phyloP scores from a whole-genome alignment of 2,888 invertebrate species.

The Caenorhabditis becei region DNA sequence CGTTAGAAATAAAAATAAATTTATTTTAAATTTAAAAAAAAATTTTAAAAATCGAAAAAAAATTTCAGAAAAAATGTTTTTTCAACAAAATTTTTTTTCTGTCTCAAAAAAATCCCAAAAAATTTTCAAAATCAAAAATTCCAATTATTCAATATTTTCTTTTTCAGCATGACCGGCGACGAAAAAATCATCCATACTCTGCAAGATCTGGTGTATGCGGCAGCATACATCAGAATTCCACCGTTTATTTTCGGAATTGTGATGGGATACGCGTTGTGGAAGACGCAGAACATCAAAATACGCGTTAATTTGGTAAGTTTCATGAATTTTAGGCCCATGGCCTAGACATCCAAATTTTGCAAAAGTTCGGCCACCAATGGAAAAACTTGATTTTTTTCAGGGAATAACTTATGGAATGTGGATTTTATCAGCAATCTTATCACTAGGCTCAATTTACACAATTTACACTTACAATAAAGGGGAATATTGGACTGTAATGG shows the following conservation, averaged over 20 bases:
- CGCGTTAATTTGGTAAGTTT: constrained; percentile 37
- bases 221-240: constrained; percentile 79
- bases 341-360: not conserved
- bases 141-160: no score
- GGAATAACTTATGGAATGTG: constrained; percentile 44
- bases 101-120: not conserved
- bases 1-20: no score
- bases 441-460: constrained; percentile 48
- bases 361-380: not conserved
- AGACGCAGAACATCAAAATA: constrained; percentile 44
- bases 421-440: constrained; percentile 33
- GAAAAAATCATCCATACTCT: constrained; percentile 37
- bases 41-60: no score
- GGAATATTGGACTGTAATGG: constrained; percentile 36
- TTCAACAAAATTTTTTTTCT: not conserved
- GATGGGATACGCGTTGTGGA: constrained; percentile 81
- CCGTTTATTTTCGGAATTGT: constrained; percentile 82
- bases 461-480: constrained; percentile 52
- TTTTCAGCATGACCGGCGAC: constrained; percentile 50
- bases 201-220: constrained; percentile 53
- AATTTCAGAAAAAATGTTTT: constrained; percentile 2
- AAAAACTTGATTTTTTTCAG: constrained; percentile 11
- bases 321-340: not conserved
- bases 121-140: not conserved
- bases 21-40: no score